Conservation (phyloP, 2,888 invertebrate species). For the Troides aeacus region DNA sequence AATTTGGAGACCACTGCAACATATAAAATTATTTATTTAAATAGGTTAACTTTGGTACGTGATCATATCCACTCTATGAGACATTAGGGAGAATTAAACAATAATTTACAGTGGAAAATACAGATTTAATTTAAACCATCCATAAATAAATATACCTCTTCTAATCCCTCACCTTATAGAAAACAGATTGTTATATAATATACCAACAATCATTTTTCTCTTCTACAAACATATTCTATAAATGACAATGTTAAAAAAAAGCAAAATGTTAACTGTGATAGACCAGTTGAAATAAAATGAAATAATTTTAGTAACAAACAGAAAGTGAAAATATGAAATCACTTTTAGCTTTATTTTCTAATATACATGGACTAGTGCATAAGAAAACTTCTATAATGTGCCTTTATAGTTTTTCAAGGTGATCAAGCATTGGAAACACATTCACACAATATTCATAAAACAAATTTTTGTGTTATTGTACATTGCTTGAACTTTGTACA, state of each 20-base stretch:
- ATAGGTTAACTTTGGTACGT: too few relatives aligned
- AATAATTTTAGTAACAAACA: background rate
- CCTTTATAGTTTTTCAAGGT: background rate
- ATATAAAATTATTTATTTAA: too few relatives aligned
- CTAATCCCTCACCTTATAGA: constrained; percentile 6
- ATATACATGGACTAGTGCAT: background rate
- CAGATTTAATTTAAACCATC: constrained; percentile 27
- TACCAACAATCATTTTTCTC: background rate
- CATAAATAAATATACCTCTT: constrained; percentile 14
- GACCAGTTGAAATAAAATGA: background rate
- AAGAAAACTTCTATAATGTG: background rate
- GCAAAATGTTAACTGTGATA: background rate
- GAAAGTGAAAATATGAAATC: background rate
- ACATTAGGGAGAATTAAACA: constrained; percentile 18
- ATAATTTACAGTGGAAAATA: constrained; percentile 22
- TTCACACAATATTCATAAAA: constrained; percentile 1
- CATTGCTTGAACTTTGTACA: constrained; percentile 6
- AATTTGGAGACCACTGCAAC: too few relatives aligned
- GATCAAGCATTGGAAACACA: background rate
- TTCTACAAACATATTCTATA: background rate
- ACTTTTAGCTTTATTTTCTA: background rate
- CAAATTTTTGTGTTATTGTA: background rate
- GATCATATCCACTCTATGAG: too few relatives aligned
- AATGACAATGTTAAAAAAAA: background rate
- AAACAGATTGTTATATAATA: background rate